Evolutionary conservation across 2,797 vertebrate species (phyloP).

Genomic region (Tauraco hartlaubi): DNA sequence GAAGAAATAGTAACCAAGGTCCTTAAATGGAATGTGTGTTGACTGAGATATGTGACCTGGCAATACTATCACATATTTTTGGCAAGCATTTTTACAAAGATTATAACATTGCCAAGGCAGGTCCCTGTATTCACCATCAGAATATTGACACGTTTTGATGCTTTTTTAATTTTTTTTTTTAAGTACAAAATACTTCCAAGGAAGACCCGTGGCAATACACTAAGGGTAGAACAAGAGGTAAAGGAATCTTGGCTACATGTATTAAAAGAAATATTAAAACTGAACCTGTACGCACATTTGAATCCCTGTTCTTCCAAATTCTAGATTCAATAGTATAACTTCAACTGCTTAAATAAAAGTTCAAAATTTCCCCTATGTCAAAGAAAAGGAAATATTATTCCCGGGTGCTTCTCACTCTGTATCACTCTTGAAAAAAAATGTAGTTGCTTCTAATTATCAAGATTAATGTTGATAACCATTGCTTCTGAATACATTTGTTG

Average conservation of each 20-base stretch:
- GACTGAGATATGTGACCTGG: neutral
- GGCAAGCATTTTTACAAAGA: neutral
- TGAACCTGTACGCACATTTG: neutral
- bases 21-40: neutral
- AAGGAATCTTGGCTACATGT: neutral
- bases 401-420: neutral
- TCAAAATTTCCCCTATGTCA: neutral
- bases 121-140: neutral
- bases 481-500: neutral
- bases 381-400: neutral
- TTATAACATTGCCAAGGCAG: neutral
- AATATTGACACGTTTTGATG: neutral
- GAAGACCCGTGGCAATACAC: rapidly evolving
- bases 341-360: neutral
- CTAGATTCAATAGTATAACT: neutral
- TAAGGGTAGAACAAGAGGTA: neutral
- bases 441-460: neutral
- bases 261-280: neutral
- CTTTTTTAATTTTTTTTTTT: neutral
- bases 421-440: neutral
- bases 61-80: neutral
- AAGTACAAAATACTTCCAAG: neutral
- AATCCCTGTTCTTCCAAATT: neutral
- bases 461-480: neutral
- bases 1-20: neutral